Evolutionary conservation across 2,888 invertebrate species (phyloP), one percentile per base, ranked within the genome.

Genomic region (Erpobdella octoculata): DNA sequence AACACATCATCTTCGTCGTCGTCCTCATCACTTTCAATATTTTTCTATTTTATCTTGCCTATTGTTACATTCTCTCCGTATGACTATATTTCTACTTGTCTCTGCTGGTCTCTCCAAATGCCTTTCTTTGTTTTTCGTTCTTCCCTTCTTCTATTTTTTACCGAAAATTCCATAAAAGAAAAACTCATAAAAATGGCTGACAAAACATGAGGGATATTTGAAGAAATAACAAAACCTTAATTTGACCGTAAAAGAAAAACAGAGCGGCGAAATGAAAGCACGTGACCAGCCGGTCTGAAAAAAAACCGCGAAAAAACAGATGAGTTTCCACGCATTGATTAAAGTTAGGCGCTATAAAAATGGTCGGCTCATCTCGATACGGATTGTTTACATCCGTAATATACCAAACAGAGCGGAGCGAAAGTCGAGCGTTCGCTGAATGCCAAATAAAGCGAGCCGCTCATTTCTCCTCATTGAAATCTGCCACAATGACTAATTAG

Each of bases 381-480:
- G 12, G 33, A 62, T 62, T 62, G 62, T 62, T 62, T 28, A 62
- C 62, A 12, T 62, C 28, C 62, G 31, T 62, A 62, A 62, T 62
- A 62, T 33, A 62, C 8, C 62, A 62, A 35, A 9, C 62, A 33
- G 33, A 62, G 33, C 5, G 62, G 18, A 1, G 53, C n/a, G 53
- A 1, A 28, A 53, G 53, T 1, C 53, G 53, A 53, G 53, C 1
- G n/a, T n/a, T n/a, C n/a, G 21, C 53, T 53, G 53, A 53, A 53
- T 53, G 6, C 53, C 1, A 53, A 53, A 53, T 53, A 53, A 53
- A 53, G 53, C 21, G 53, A 5, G 8, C 21, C 21, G 21, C 28
- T 53, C 53, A 53, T 53, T 53, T 53, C 28, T 53, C n/a, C 53
- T 53, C 53, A 53, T 53, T 53, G 53, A 53, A 53, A 53, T 53